Base-by-base conservation (phyloP, 2,888 invertebrate species). In the Cenopis cana region DNA sequence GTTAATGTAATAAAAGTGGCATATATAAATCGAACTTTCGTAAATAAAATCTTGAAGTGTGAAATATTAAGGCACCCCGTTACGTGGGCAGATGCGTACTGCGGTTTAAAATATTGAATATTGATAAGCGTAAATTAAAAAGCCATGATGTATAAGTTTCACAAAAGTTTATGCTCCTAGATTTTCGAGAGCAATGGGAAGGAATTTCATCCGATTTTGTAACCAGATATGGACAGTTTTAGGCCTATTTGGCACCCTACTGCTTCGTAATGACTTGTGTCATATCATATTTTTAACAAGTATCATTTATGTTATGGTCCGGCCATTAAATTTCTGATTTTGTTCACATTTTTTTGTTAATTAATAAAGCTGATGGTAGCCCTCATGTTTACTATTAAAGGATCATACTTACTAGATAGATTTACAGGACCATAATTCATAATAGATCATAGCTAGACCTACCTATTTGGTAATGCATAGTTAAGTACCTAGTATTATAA, bases 31-130 rank as follows among this genome's bases (percentile, higher is more conserved):
- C 41, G 52, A 52, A 41, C 41, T 18, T 20, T 29, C 29, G 57
- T 69, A 64, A 64, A 62, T 64, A 64, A 57, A 69, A 69, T 65
- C 65, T 60, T 54, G 54, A 60, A 70, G 70, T 70, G 70, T 70
- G 65, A 70, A 59, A 54, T 56, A 57, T 17, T 18, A 33, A 50
- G 36, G 20, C 59, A 68, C 36, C 50, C 17, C 18, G 50, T 55
- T 61, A 41, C 41, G 69, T 65, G 69, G 41, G 64, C 52, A 57
- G 66, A 10, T n/a, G 57, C 38, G 12, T 41, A 54, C 46, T n/a
- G 52, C 41, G 11, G 14, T 29, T 29, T 69, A 20, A 64, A 69
- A 57, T 69, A 41, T 52, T 59, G n/a, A 41, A 52, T 36, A 65
- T 64, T 64, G 52, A 64, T 69, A 46, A 59, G 57, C 24, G 57